Evolutionary conservation across 2,888 invertebrate genomes (phyloP), one percentile per base, ranked within the genome.

Genomic region (Incurvaria masculella): DNA sequence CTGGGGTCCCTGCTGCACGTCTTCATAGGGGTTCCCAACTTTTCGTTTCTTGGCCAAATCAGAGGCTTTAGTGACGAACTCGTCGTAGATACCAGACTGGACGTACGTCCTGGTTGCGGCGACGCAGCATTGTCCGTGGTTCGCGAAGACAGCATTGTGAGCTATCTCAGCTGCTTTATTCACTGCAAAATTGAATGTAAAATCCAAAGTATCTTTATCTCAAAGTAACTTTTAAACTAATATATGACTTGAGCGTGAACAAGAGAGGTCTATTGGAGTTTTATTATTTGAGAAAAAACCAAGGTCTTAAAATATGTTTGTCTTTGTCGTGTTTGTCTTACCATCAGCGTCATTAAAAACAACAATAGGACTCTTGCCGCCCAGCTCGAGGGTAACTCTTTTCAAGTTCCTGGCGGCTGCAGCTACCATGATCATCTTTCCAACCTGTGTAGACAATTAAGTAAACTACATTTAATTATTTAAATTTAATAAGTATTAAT

Each of bases 91-190:
- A 43, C 84, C 85, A 41, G 89, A 86, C 54, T 95, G 92, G 1
- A 96, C 95, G 61, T 87, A 95, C 1, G 94, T 94, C 51, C 95
- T 82, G 6, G 93, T 91, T 11, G 90, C 95, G 27, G 95, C 94
- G 0, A 71, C 71, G 52, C 73, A 73, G 59, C 72, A 72, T 48
- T 73, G 73, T 2, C 73, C 73, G 47, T 61, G 71, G 51, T 73
- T 73, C 4, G 70, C 55, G 45, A 73, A 72, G 1, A 69, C 70
- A 18, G 73, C 69, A 2, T 59, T 57, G 57, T 72, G 72, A 6
- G 73, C 73, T 39, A 73, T 64, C 0, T 60, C 53, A 2, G 69
- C 73, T 3, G 73, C 73, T 46, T 66, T 65, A 0, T 72, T 69
- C 26, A 73, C 73, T 73, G 56, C 20, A 55, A 57, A 48, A 26